These are phyloP conservation scores for Stomatorhinus walkeri DNA, from an alignment of 2,797 vertebrate genomes.

Conservation along the genomic window DNA sequence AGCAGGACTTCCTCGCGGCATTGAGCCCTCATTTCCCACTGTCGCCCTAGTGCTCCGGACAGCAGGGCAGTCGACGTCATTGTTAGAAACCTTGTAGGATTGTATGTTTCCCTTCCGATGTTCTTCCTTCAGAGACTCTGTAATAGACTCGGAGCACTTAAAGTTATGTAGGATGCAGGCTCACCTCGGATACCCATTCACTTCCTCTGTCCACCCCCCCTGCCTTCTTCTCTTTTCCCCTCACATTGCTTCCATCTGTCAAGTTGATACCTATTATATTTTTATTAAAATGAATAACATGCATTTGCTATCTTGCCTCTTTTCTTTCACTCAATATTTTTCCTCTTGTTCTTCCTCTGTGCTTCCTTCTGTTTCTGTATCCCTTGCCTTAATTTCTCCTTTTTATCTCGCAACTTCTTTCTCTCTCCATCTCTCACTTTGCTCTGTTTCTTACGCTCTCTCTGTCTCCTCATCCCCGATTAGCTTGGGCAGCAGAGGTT, in stretches of 20 bases:
- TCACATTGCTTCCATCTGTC: not conserved
- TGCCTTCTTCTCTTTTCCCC: not conserved
- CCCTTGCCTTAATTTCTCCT: not conserved
- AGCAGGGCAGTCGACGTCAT: not conserved
- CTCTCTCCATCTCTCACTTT: not conserved
- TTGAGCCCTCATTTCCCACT: not conserved
- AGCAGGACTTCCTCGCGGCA: not conserved
- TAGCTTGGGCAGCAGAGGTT: conserved; percentile 3
- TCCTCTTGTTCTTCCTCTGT: not conserved
- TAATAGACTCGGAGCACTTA: conserved; percentile 17
- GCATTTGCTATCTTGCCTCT: not conserved
- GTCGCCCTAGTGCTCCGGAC: not conserved
- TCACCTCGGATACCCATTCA: not conserved
- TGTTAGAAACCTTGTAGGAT: conserved; percentile 4
- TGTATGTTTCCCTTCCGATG: not conserved
- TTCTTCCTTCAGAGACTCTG: conserved; percentile 9
- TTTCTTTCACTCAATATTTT: not conserved
- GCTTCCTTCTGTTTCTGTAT: not conserved
- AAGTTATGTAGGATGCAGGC: conserved; percentile 11
- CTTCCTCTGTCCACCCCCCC: not conserved
- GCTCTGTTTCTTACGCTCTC: not conserved
- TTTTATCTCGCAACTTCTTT: not conserved
- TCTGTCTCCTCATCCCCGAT: not conserved
- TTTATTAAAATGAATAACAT: not conserved
- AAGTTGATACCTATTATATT: not conserved